Evolutionary conservation across 2,888 invertebrate genomes (phyloP), one percentile per base, ranked within the genome.

Genomic region (Emmelina monodactyla): DNA sequence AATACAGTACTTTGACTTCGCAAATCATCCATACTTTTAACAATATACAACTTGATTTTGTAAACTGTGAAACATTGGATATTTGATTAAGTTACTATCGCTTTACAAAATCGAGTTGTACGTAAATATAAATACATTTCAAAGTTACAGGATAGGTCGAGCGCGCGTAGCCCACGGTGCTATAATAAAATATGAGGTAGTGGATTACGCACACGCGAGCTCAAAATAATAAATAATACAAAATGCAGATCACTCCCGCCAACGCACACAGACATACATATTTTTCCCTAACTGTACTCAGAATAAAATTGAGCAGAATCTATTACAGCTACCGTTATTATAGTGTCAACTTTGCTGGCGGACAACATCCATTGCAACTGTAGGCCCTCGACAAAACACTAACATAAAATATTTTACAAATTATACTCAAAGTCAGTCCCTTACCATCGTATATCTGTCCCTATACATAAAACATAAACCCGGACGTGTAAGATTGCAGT

Each of bases 361-460:
- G 67, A 68, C 68, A 62, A 55, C 54, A 25, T 19, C 9, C 5
- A 19, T 53, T 54, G 59, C 55, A 61, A 60, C 57, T 62, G 58
- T 69, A 75, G 70, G 73, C 76, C 71, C 67, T 62, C 58, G 62
- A 60, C 58, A 65, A 66, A 63, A 55, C 55, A 65, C 62, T 64
- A 65, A 62, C 70, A 22, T 69, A 71, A 71, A 69, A 75, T 72
- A 71, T 62, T n/a, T 69, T 72, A 65, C 67, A 62, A 66, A 68
- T 68, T 71, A 71, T 66, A 69, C 69, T 70, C 67, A 65, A 70
- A 67, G 60, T 76, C 76, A 76, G 73, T 73, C 71, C 69, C 62
- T 62, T 66, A 58, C 64, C 67, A 51, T 65, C 62, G 52, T 61
- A 57, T 56, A 66, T 63, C 66, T 67, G 63, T 62, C 57, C 71